These are phyloP conservation scores for Aporophyla nigra DNA, from an alignment of 2,888 invertebrate species.

Conservation along the genomic window DNA sequence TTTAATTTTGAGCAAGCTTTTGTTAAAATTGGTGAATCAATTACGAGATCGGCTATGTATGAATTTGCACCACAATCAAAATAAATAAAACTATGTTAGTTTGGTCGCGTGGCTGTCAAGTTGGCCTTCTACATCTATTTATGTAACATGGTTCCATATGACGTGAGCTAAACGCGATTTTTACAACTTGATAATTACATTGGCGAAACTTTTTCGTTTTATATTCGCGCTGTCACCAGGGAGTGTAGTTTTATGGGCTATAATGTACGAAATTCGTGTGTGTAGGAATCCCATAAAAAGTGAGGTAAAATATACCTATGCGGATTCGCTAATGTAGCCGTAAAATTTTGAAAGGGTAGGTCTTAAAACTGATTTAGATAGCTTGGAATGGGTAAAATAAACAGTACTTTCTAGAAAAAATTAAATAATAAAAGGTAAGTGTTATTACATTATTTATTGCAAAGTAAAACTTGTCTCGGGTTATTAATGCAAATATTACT, in stretches of 20 bases:
- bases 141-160: neutral
- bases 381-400: slow-evolving; percentile 33
- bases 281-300: slow-evolving; percentile 49
- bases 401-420: slow-evolving; percentile 13
- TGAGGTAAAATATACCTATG: slow-evolving; percentile 39
- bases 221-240: slow-evolving; percentile 53
- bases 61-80: neutral
- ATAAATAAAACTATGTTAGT: neutral
- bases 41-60: neutral
- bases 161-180: slow-evolving; percentile 47
- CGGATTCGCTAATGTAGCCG: slow-evolving; percentile 46
- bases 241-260: slow-evolving; percentile 63
- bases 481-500: neutral
- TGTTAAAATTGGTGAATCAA: neutral
- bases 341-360: slow-evolving; percentile 50
- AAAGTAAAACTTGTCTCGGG: neutral
- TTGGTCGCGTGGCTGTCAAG: neutral
- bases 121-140: slow-evolving; percentile 38
- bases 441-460: neutral
- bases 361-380: slow-evolving; percentile 43
- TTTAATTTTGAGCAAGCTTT: neutral
- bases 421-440: slow-evolving; percentile 10
- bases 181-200: slow-evolving; percentile 63
- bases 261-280: slow-evolving; percentile 48
- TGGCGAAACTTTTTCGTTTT: slow-evolving; percentile 60